Evolutionary conservation across 1,140 invertebrate species (phyloP).

Genomic region (Notospermus geniculatus): DNA sequence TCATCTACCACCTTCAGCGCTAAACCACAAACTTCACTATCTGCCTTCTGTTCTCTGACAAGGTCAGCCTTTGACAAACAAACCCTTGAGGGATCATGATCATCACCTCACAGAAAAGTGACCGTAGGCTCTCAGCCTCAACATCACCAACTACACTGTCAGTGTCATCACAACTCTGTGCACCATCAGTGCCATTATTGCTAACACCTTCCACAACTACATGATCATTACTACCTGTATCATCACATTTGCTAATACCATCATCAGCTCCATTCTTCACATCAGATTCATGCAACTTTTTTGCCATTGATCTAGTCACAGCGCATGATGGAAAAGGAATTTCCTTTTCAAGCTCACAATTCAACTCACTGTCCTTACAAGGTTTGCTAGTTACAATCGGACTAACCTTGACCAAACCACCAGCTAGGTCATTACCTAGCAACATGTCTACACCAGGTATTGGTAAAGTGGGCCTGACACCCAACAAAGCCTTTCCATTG

Average conservation of each 20-base stretch:
- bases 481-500: slow-evolving; percentile 16
- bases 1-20: too few species aligned
- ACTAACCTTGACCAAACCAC: slow-evolving; percentile 18
- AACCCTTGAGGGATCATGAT: neutral
- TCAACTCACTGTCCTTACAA: neutral
- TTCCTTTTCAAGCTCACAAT: slow-evolving; percentile 8
- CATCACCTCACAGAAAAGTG: neutral
- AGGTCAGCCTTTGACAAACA: slow-evolving; percentile 9
- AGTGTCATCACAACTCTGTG: neutral
- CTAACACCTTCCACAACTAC: neutral
- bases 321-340: slow-evolving; percentile 22
- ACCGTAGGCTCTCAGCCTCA: neutral
- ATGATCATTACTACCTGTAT: neutral
- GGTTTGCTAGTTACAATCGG: slow-evolving; percentile 16
- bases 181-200: neutral
- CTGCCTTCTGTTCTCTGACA: slow-evolving; percentile 14
- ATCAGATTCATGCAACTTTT: slow-evolving; percentile 11
- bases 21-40: slow-evolving; percentile 17
- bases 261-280: slow-evolving; percentile 4
- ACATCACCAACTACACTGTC: neutral
- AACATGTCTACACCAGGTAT: slow-evolving; percentile 22
- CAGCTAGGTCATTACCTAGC: slow-evolving; percentile 28
- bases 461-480: slow-evolving; percentile 16
- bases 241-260: neutral
- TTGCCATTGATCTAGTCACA: slow-evolving; percentile 22